phyloP scores from a whole-genome alignment of 2,113 vertebrate species.

The Lipophrys pholis region DNA sequence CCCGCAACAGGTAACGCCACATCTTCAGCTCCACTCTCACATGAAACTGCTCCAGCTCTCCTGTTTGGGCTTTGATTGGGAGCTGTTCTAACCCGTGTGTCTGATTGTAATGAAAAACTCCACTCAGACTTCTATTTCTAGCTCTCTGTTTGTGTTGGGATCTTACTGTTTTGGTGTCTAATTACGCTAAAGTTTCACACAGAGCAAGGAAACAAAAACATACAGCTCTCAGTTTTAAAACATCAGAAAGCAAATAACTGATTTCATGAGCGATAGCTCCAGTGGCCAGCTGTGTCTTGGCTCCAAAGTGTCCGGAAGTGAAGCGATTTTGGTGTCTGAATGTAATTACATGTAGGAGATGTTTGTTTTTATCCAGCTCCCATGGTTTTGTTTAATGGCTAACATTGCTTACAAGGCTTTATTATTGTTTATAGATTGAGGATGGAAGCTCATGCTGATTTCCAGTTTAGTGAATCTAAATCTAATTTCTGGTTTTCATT shows the following conservation, averaged over 20 bases:
- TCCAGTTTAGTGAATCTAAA: background rate
- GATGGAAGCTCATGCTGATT: conserved; percentile 24
- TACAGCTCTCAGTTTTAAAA: conserved; percentile 34
- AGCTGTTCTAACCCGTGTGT: conserved; percentile 10
- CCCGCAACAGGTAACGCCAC: conserved; percentile 84
- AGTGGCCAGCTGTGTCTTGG: conserved; percentile 22
- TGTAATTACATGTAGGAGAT: conserved; percentile 28
- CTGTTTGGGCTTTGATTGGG: background rate
- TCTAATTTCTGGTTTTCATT: conserved; percentile 38
- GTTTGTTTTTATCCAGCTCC: conserved; percentile 54
- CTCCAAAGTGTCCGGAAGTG: conserved; percentile 17
- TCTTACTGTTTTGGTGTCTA: conserved; percentile 37
- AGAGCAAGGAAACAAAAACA: conserved; percentile 56
- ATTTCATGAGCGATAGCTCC: conserved; percentile 17
- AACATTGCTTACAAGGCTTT: conserved; percentile 36
- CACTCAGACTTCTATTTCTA: conserved; percentile 34
- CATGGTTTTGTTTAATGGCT: conserved; percentile 47
- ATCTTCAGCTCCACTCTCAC: background rate
- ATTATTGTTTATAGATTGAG: conserved; percentile 40
- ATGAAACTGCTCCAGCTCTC: background rate
- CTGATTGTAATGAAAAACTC: conserved; percentile 45
- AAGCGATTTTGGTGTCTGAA: conserved; percentile 46
- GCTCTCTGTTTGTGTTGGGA: conserved; percentile 59
- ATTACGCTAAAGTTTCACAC: conserved; percentile 37
- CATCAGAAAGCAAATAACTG: conserved; percentile 47